Percentiles rank a stretch among this genome's conserved stretches.
These are phyloP conservation scores for Echinarachnius parma DNA, from an alignment of 53 echinoderm and acorn worm genomes.

Conservation along the genomic window DNA sequence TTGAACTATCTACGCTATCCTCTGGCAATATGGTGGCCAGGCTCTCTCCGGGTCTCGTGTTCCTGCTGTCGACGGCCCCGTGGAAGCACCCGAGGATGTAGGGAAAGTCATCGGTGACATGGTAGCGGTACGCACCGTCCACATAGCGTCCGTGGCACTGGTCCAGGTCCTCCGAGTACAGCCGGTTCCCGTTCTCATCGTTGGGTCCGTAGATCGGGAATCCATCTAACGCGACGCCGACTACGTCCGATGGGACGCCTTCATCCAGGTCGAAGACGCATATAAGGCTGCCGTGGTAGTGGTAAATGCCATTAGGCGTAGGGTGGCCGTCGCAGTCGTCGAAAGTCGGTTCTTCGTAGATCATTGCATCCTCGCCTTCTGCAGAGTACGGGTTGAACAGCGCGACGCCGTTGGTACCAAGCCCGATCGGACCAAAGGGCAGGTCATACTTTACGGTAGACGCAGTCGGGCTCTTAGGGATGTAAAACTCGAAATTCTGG, in stretches of 20 bases:
- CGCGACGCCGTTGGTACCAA: constrained; percentile 64
- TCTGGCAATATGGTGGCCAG: neutral
- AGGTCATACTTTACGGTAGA: constrained; percentile 42
- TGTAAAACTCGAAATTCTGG: constrained; percentile 26
- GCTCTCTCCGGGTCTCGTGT: constrained; percentile 3
- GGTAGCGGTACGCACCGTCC: constrained; percentile 51
- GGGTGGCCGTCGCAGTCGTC: constrained; percentile 84
- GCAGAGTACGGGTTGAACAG: constrained; percentile 73
- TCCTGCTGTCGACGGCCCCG: constrained; percentile 29
- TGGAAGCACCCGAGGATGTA: constrained; percentile 54
- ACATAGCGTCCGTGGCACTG: constrained; percentile 40
- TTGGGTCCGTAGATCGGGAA: constrained; percentile 57
- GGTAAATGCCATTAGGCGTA: constrained; percentile 52
- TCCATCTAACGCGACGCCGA: constrained; percentile 54
- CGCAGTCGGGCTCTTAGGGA: constrained; percentile 50
- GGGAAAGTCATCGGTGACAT: constrained; percentile 49
- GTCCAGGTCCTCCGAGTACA: constrained; percentile 39
- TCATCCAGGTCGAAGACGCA: constrained; percentile 20
- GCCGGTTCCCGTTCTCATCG: constrained; percentile 45
- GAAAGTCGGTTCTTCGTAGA: constrained; percentile 43
- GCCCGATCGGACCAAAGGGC: constrained; percentile 56
- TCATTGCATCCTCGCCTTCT: constrained; percentile 63
- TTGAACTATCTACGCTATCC: no score
- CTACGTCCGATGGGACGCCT: constrained; percentile 17
- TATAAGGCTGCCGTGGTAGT: constrained; percentile 70